These are phyloP conservation scores for Zelostemma sp. DNA, from an alignment of 1,140 invertebrate genomes.

Conservation along the genomic window DNA sequence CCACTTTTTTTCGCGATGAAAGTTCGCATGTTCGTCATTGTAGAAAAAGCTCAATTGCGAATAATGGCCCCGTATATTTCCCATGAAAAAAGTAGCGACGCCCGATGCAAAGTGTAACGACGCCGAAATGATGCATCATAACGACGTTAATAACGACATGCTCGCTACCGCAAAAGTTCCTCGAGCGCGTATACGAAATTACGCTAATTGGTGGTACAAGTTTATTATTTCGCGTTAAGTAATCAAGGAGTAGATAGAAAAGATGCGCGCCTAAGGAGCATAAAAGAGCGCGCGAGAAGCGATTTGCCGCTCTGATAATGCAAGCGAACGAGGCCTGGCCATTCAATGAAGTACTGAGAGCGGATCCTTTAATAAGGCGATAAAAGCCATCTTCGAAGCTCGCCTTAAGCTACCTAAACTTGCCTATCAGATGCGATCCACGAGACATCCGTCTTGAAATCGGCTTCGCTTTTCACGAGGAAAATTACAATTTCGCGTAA, in stretches of 20 bases:
- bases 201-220: constrained; percentile 66
- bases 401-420: constrained; percentile 49
- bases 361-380: constrained; percentile 62
- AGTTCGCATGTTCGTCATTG: neutral
- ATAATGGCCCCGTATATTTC: neutral
- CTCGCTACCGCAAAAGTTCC: constrained; percentile 42
- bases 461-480: constrained; percentile 29
- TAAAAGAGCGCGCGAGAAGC: constrained; percentile 55
- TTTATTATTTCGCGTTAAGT: constrained; percentile 66
- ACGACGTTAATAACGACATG: constrained; percentile 56
- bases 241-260: constrained; percentile 58
- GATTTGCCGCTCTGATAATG: constrained; percentile 59
- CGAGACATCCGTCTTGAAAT: constrained; percentile 38
- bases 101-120: constrained; percentile 19
- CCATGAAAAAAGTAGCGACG: neutral
- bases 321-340: constrained; percentile 36
- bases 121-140: constrained; percentile 50
- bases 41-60: neutral
- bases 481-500: constrained; percentile 36
- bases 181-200: constrained; percentile 33
- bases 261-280: constrained; percentile 52
- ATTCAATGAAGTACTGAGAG: constrained; percentile 53
- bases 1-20: neutral
- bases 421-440: constrained; percentile 47
- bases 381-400: constrained; percentile 58